Conservation (phyloP, 2,113 vertebrate species). For the Martes martes region DNA sequence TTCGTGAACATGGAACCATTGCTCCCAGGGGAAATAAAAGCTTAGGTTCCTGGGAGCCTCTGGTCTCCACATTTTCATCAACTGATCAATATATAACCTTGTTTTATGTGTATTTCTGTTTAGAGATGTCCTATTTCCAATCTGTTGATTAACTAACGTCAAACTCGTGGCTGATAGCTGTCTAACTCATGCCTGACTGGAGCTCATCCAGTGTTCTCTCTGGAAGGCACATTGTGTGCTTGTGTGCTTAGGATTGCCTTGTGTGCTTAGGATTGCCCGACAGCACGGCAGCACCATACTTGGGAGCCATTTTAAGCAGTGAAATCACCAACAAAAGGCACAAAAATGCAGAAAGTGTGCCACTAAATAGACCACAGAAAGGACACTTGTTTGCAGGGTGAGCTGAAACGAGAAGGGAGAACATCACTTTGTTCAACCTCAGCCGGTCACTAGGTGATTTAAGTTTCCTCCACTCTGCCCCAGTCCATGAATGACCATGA, state of each 20-base stretch:
- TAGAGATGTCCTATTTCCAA: neutral
- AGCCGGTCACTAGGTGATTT: rapidly evolving
- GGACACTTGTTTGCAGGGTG: neutral
- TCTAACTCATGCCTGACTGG: neutral
- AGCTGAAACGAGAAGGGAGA: neutral
- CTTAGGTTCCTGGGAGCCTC: neutral
- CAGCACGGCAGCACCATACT: neutral
- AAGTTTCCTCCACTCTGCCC: neutral
- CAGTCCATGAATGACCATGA: neutral
- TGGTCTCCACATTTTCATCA: neutral
- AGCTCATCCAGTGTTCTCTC: neutral
- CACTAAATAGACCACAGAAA: neutral
- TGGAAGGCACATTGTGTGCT: neutral
- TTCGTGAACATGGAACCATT: neutral
- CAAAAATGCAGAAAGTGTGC: neutral
- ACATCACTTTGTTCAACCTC: neutral
- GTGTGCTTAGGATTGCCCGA: neutral
- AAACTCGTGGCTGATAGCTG: neutral
- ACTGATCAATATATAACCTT: neutral
- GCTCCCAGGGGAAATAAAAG: neutral
- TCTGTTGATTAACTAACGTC: neutral
- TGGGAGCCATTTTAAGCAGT: neutral
- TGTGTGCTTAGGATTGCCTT: neutral
- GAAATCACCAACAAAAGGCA: neutral
- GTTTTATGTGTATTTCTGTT: neutral